Percentiles rank a stretch among this genome's conserved stretches.
Conservation (phyloP, 1,140 invertebrate species). For the Pogonognathellus flavescens region DNA sequence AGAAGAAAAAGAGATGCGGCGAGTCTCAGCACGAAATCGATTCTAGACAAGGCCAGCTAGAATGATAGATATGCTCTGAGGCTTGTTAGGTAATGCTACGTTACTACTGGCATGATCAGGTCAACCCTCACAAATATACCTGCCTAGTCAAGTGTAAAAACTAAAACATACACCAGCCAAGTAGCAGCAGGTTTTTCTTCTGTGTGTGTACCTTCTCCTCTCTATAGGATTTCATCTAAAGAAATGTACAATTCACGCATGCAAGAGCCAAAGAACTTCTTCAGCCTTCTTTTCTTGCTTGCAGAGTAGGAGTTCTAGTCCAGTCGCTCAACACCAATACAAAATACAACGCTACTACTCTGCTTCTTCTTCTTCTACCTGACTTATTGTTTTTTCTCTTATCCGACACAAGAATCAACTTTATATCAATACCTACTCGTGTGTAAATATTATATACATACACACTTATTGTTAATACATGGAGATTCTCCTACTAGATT, state of each 20-base stretch:
- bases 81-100: constrained; percentile 5
- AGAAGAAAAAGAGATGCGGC: constrained; percentile 19
- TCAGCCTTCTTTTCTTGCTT: too few species aligned
- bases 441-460: too few species aligned
- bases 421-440: not conserved
- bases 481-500: not conserved
- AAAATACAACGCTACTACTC: too few species aligned
- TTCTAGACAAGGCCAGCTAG: not conserved
- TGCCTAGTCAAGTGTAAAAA: not conserved
- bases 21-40: constrained; percentile 8
- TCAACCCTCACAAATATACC: constrained; percentile 27
- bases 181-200: not conserved
- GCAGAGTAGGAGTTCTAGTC: constrained; percentile 38
- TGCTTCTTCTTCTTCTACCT: too few species aligned
- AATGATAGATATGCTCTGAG: not conserved
- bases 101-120: constrained; percentile 23
- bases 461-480: too few species aligned
- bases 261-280: constrained; percentile 23
- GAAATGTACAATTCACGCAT: constrained; percentile 31
- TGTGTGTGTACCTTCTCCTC: too few species aligned
- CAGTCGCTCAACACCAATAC: too few species aligned
- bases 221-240: not conserved
- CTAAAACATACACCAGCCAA: not conserved
- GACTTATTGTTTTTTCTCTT: constrained; percentile 4
- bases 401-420: not conserved